Evolutionary conservation across 1,140 invertebrate genomes (phyloP).

Genomic region (Macrostomum lignano): DNA sequence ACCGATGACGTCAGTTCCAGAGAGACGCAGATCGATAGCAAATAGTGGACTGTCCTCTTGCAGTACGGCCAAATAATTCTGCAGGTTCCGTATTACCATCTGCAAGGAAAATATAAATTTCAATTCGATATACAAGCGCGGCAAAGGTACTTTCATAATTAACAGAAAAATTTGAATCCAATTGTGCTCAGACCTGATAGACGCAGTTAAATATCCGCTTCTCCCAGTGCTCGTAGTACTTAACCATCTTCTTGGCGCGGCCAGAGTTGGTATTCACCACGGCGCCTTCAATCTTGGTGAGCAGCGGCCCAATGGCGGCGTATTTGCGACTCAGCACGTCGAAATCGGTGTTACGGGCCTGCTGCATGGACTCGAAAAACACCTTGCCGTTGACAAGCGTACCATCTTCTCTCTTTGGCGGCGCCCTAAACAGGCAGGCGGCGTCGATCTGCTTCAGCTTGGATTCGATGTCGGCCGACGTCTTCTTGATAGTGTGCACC

Average conservation of each 20-base stretch:
- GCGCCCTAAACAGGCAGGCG: constrained; percentile 20
- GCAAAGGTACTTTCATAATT: not conserved
- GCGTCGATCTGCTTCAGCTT: constrained; percentile 18
- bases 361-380: constrained; percentile 39
- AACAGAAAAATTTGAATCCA: not conserved
- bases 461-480: constrained; percentile 37
- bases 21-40: constrained; percentile 42
- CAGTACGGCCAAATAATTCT: constrained; percentile 37
- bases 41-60: constrained; percentile 37
- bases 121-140: not conserved
- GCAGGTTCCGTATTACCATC: constrained; percentile 39
- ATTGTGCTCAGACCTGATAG: not conserved
- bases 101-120: constrained; percentile 14
- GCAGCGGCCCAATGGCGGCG: constrained; percentile 39
- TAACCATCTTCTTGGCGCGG: constrained; percentile 19
- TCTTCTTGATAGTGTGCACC: constrained; percentile 43
- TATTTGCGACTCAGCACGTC: constrained; percentile 39
- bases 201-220: constrained; percentile 1
- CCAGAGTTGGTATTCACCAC: constrained; percentile 28
- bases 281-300: constrained; percentile 46
- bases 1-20: constrained; percentile 41
- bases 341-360: constrained; percentile 37
- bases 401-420: constrained; percentile 9
- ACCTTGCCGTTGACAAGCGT: constrained; percentile 29
- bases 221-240: constrained; percentile 31